Conservation (phyloP, 2,797 vertebrate genomes). For the Buceros bicornis region DNA sequence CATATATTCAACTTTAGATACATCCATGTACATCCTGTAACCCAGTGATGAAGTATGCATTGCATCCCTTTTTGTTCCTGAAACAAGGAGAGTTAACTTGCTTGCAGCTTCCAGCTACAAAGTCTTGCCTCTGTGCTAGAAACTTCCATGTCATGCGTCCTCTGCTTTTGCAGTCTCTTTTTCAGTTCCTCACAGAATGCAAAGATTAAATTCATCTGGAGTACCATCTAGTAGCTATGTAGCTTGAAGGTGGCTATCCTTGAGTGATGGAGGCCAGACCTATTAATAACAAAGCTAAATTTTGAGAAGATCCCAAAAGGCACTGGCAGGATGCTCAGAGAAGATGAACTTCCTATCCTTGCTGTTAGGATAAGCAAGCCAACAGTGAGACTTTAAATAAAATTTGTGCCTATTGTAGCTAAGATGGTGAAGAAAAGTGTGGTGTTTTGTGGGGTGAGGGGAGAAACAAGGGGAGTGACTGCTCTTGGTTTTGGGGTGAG, state of each 20-base stretch:
- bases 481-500: background rate
- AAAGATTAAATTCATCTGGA: background rate
- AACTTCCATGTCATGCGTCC: background rate
- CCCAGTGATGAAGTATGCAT: background rate
- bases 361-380: background rate
- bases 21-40: background rate
- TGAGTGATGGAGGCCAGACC: background rate
- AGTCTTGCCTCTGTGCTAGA: background rate
- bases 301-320: background rate
- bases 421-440: background rate
- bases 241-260: background rate
- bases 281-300: background rate
- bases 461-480: background rate
- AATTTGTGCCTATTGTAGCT: background rate
- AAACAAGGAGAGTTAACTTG: background rate
- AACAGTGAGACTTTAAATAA: background rate
- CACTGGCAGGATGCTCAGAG: background rate
- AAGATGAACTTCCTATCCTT: background rate
- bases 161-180: background rate
- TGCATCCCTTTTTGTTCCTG: background rate
- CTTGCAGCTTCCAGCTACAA: background rate
- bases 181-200: background rate
- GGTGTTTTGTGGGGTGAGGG: background rate
- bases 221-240: background rate
- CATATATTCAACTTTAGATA: background rate